Percentiles rank a stretch among this genome's conserved stretches.
These are phyloP conservation scores for Urocynchramus pylzowi DNA, from an alignment of 2,113 vertebrate species.

Conservation along the genomic window DNA sequence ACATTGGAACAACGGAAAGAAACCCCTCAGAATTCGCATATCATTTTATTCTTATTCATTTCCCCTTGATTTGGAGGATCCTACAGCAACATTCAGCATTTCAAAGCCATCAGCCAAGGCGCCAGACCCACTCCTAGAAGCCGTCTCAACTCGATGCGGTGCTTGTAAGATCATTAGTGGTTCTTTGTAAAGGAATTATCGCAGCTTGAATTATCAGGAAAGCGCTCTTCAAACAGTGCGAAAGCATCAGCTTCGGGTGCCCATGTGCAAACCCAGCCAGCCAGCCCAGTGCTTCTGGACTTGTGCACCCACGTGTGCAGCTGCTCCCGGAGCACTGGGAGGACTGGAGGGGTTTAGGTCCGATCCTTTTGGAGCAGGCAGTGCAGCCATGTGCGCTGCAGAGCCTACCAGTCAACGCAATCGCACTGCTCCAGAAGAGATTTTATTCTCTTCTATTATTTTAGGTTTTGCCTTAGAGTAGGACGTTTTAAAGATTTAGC, in stretches of 20 bases:
- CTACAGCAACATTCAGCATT: background rate
- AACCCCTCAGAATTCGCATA: fast-evolving
- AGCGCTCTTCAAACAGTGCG: background rate
- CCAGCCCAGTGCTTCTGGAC: background rate
- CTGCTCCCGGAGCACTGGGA: background rate
- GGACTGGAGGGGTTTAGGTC: fast-evolving
- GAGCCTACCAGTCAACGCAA: background rate
- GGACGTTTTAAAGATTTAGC: background rate
- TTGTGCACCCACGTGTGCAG: background rate
- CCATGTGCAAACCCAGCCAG: background rate
- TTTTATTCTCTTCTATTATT: background rate
- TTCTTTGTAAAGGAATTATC: background rate
- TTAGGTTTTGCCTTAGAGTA: background rate
- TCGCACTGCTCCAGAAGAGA: background rate
- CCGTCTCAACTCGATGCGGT: background rate
- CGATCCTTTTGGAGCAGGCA: background rate
- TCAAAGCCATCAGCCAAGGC: background rate
- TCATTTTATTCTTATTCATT: background rate
- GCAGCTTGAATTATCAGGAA: background rate
- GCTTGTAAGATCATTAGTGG: background rate
- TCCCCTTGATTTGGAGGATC: background rate
- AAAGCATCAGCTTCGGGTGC: background rate
- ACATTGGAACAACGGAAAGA: background rate
- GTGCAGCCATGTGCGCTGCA: background rate
- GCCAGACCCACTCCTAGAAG: background rate